Evolutionary conservation across 2,113 vertebrate genomes (phyloP).

Genomic region (Pterocles orientalis): DNA sequence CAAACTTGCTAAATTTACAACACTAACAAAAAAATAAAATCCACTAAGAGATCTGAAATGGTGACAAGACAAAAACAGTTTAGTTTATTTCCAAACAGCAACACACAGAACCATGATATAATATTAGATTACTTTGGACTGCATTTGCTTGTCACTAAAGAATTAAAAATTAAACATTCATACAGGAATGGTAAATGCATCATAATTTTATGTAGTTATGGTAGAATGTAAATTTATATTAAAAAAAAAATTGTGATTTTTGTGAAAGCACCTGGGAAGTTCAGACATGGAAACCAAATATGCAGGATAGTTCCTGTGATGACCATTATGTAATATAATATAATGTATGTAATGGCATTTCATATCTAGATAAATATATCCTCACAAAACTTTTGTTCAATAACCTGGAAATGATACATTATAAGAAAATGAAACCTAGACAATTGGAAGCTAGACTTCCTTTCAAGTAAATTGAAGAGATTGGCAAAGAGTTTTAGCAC

Average conservation of each 20-base stretch:
- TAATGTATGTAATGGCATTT: background rate
- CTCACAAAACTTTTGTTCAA: background rate
- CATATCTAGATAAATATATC: background rate
- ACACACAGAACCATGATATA: background rate
- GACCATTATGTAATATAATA: accelerated
- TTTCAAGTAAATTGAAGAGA: background rate
- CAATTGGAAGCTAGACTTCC: background rate
- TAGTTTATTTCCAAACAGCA: background rate
- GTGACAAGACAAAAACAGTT: background rate
- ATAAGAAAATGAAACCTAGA: background rate
- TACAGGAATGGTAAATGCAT: background rate
- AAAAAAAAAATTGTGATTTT: background rate
- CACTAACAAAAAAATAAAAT: background rate
- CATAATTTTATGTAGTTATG: background rate
- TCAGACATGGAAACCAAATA: background rate
- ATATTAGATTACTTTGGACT: background rate
- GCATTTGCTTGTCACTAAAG: background rate
- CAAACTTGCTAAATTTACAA: background rate
- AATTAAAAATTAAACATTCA: background rate
- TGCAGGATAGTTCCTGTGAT: background rate
- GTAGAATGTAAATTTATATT: background rate
- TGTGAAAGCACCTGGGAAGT: background rate
- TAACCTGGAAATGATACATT: background rate
- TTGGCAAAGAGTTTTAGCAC: background rate
- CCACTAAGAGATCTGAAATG: background rate